Percentiles rank a stretch among this genome's conserved stretches.
phyloP scores from a whole-genome alignment of 2,888 invertebrate species.

The Crioceris asparagi region DNA sequence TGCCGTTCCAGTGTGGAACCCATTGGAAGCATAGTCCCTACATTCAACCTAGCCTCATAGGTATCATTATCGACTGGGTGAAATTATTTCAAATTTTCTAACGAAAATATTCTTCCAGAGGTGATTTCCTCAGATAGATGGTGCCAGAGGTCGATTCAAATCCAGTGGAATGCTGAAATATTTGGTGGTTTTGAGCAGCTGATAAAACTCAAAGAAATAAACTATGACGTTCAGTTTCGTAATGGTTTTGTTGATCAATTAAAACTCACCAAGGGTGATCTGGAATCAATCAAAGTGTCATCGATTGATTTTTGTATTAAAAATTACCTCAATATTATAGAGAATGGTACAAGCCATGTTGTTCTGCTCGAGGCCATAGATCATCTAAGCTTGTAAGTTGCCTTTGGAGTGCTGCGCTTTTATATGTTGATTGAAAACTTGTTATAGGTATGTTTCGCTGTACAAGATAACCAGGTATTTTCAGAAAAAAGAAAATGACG shows the following conservation, averaged over 20 bases:
- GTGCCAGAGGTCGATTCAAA: conserved; percentile 33
- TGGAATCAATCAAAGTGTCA: conserved; percentile 42
- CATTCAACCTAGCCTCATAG: no score
- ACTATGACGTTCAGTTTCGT: conserved; percentile 19
- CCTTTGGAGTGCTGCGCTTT: conserved; percentile 6
- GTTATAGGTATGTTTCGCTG: conserved; percentile 24
- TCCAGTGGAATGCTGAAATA: conserved; percentile 39
- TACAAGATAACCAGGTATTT: conserved; percentile 16
- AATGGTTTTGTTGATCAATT: conserved; percentile 28
- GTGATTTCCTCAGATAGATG: conserved; percentile 27
- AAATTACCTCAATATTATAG: conserved; percentile 45
- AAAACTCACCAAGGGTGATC: conserved; percentile 36
- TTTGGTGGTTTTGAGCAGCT: conserved; percentile 34
- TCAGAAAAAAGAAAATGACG: conserved; percentile 8
- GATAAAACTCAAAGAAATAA: conserved; percentile 27
- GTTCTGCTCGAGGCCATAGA: conserved; percentile 46
- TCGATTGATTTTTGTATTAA: conserved; percentile 44
- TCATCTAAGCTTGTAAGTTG: conserved; percentile 45
- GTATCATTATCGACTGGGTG: no score
- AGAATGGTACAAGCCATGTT: conserved; percentile 53
- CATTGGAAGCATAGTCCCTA: conserved; percentile 40
- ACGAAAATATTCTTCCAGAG: conserved; percentile 14
- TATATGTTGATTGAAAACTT: conserved; percentile 1
- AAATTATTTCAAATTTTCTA: no score
- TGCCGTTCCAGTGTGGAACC: conserved; percentile 41